Conservation (phyloP, 2,797 vertebrate species). For the Thripadectes ignobilis region DNA sequence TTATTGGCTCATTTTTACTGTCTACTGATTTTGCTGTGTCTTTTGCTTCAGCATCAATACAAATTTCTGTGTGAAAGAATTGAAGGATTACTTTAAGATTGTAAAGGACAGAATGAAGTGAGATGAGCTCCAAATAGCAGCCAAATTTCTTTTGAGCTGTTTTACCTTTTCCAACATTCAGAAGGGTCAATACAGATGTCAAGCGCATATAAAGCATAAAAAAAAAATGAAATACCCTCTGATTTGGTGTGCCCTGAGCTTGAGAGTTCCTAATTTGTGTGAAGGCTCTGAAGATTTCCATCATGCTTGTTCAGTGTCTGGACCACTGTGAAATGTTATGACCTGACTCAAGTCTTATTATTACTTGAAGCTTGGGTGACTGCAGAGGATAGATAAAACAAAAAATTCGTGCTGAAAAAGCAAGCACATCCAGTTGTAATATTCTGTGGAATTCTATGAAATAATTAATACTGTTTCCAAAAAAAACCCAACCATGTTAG, state of each 20-base stretch:
- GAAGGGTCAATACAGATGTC: neutral
- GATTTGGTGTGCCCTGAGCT: neutral
- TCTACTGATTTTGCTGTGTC: neutral
- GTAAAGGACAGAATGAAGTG: neutral
- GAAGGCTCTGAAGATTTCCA: neutral
- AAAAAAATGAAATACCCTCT: neutral
- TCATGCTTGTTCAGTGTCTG: neutral
- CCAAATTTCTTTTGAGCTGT: neutral
- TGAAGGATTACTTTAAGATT: neutral
- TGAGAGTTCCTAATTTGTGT: neutral
- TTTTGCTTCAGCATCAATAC: neutral
- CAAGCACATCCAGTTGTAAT: neutral
- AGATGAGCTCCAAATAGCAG: neutral
- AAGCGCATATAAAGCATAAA: neutral
- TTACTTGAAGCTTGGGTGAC: neutral
- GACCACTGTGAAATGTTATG: neutral
- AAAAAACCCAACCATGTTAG: neutral
- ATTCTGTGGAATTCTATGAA: neutral
- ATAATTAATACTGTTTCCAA: neutral
- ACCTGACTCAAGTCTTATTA: neutral
- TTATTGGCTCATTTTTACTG: neutral
- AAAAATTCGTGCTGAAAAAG: neutral
- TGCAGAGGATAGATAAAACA: neutral
- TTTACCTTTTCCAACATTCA: neutral
- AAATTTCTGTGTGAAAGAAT: neutral